Conservation (phyloP, 2,797 vertebrate species). For the Meriones psammophilus region DNA sequence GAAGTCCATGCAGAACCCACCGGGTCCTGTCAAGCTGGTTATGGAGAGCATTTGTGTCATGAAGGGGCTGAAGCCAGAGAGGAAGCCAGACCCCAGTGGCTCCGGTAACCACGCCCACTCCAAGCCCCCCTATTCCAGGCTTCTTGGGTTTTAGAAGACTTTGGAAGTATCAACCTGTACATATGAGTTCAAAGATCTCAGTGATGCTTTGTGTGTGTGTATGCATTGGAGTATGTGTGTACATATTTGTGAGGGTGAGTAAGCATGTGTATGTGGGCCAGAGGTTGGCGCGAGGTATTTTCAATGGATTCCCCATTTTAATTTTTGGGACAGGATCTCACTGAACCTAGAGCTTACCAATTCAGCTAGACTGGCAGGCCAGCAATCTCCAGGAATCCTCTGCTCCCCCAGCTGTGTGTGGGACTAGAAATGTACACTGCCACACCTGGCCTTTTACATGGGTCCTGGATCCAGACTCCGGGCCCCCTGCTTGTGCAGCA, state of each 20-base stretch:
- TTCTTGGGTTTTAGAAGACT: background rate
- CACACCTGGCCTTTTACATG: background rate
- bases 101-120: conserved; percentile 88
- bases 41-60: conserved; percentile 98
- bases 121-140: background rate
- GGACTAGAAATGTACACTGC: background rate
- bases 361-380: background rate
- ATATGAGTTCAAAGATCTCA: background rate
- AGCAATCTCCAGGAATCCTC: background rate
- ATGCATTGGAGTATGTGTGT: background rate
- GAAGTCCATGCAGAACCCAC: conserved; percentile 97
- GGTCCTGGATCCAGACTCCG: background rate
- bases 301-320: background rate
- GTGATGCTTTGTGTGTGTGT: background rate
- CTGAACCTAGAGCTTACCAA: background rate
- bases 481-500: background rate
- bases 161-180: background rate
- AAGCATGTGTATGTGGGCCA: too few species aligned
- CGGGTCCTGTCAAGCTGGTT: conserved; percentile 94
- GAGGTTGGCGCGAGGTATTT: background rate
- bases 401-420: background rate
- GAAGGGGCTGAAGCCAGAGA: conserved; percentile 94
- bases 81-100: conserved; percentile 95
- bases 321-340: background rate
- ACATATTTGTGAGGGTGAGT: background rate